These are phyloP conservation scores for Tetramorium bicarinatum DNA, from an alignment of 2,888 invertebrate species.

Conservation along the genomic window DNA sequence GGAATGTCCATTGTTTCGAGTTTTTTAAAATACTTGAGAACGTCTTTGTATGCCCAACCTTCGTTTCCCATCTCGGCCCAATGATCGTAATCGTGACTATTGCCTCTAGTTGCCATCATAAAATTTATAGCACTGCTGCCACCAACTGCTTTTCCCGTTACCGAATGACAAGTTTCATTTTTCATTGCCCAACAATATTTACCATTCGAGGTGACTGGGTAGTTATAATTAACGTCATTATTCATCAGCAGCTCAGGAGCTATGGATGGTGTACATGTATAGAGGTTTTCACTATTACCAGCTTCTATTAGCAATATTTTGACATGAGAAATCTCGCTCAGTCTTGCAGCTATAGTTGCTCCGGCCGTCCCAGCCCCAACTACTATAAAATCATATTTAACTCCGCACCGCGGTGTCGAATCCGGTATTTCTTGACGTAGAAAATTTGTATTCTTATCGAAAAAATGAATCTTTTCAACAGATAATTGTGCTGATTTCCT, in stretches of 20 bases:
- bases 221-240: constrained; percentile 79
- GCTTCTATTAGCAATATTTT: constrained; percentile 92
- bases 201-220: constrained; percentile 93
- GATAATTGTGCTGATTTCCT: accelerated
- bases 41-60: constrained; percentile 92
- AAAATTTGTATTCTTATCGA: not conserved
- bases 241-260: no score
- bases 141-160: constrained; percentile 92
- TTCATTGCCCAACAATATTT: constrained; percentile 89
- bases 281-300: constrained; percentile 84
- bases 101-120: constrained; percentile 93
- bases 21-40: constrained; percentile 93
- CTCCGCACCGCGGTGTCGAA: constrained; percentile 76
- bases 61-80: constrained; percentile 92
- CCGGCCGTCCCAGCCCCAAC: constrained; percentile 94
- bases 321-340: constrained; percentile 91
- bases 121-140: constrained; percentile 93
- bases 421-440: constrained; percentile 83
- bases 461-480: not conserved
- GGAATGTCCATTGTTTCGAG: constrained; percentile 90
- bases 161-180: constrained; percentile 81
- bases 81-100: constrained; percentile 92
- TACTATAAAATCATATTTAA: constrained; percentile 91
- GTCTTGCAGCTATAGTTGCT: constrained; percentile 91
- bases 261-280: no score